phyloP scores from a whole-genome alignment of 64 coral and sea anemone species.

The Porites lutea region DNA sequence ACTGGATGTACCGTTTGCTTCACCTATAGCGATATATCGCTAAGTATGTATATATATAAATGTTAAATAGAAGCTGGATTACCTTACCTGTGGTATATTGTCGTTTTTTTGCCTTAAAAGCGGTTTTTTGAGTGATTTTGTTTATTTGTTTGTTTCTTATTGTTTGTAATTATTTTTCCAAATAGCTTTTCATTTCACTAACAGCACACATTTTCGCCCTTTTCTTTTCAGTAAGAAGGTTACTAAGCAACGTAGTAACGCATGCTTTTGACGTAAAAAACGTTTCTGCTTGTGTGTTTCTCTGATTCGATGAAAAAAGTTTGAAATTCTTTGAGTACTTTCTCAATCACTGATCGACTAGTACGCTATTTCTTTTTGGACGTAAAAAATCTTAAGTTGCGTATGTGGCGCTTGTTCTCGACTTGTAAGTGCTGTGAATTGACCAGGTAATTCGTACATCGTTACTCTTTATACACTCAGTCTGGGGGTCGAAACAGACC shows the following conservation, averaged over 20 bases:
- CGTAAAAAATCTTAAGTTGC: too few relatives aligned
- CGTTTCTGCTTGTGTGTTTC: neutral
- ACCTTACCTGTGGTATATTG: too few relatives aligned
- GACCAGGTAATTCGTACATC: neutral
- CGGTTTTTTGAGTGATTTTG: too few relatives aligned
- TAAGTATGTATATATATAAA: too few relatives aligned
- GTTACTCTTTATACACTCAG: neutral
- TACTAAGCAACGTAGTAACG: too few relatives aligned
- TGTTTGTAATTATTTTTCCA: neutral
- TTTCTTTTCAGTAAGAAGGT: too few relatives aligned
- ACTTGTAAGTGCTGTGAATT: neutral
- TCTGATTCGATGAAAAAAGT: neutral
- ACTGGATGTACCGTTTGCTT: too few relatives aligned
- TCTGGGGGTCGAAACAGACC: constrained; percentile 24
- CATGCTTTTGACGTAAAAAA: neutral
- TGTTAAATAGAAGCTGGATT: too few relatives aligned
- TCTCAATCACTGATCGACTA: too few relatives aligned
- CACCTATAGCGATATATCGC: too few relatives aligned
- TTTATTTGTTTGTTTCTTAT: neutral
- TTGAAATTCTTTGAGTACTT: neutral
- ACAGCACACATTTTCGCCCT: neutral
- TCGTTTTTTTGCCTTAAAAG: too few relatives aligned
- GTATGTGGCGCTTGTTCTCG: neutral
- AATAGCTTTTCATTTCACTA: neutral
- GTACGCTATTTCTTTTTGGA: too few relatives aligned